These are phyloP conservation scores for Melospiza georgiana DNA, from an alignment of 2,113 vertebrate genomes.

Conservation along the genomic window DNA sequence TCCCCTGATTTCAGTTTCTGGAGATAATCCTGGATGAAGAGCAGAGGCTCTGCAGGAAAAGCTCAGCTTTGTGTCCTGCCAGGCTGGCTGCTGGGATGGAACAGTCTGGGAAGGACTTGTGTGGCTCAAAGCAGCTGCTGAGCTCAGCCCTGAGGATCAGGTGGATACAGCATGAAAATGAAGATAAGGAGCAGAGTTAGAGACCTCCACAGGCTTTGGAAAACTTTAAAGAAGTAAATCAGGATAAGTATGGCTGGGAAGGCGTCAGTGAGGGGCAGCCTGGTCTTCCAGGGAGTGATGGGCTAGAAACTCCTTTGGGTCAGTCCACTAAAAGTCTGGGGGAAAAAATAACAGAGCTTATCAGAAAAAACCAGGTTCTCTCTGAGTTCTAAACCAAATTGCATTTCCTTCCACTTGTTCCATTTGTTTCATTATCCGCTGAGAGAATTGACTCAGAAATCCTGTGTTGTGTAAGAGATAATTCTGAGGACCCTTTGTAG, in stretches of 20 bases:
- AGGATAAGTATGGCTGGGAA: neutral
- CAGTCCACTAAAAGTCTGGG: neutral
- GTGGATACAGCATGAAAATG: neutral
- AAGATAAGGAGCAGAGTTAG: neutral
- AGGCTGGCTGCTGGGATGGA: neutral
- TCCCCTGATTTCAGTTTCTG: neutral
- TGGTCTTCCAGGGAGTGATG: neutral
- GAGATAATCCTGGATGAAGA: neutral
- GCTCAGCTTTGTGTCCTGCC: neutral
- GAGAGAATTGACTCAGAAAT: conserved; percentile 24
- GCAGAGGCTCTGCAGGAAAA: neutral
- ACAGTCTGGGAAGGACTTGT: neutral
- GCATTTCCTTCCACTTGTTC: conserved; percentile 5
- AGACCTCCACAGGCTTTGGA: neutral
- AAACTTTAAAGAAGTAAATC: neutral
- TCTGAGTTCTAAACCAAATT: neutral
- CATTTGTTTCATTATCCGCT: neutral
- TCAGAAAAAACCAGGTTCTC: neutral
- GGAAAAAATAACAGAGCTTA: neutral
- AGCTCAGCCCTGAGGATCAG: neutral
- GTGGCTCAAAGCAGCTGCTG: neutral
- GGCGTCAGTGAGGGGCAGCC: neutral
- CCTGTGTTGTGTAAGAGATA: conserved; percentile 22
- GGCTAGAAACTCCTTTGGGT: neutral
- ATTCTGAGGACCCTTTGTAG: conserved; percentile 22